A percentile compares a stretch with the other conserved stretches of the same genome.
Evolutionary conservation across 2,888 invertebrate genomes (phyloP).

Genomic region (Sphecodes monilicornis): DNA sequence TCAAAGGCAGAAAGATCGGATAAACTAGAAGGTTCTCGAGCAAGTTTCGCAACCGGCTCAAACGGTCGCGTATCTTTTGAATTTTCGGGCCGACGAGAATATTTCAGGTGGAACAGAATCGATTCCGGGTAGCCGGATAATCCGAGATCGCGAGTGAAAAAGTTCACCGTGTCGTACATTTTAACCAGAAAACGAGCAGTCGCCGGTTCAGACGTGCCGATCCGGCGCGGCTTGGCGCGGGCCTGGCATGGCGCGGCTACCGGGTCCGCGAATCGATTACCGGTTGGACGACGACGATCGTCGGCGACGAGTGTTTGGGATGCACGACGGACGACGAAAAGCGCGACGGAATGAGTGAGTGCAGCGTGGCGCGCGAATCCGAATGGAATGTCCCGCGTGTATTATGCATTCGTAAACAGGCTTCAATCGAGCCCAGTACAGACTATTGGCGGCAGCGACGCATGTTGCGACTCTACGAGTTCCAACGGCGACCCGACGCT

Average conservation of each 20-base stretch:
- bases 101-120: neutral
- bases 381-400: conserved; percentile 74
- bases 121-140: conserved; percentile 1
- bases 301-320: conserved; percentile 62
- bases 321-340: conserved; percentile 72
- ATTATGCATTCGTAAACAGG: conserved; percentile 78
- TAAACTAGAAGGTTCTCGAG: neutral
- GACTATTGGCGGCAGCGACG: conserved; percentile 44
- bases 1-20: neutral
- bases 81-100: neutral
- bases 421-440: conserved; percentile 49
- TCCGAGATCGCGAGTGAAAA: conserved; percentile 7
- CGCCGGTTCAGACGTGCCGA: conserved; percentile 1
- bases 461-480: conserved; percentile 42
- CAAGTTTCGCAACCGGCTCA: neutral
- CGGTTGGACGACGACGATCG: conserved; percentile 49
- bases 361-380: conserved; percentile 62
- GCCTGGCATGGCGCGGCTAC: neutral
- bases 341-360: conserved; percentile 74
- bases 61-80: neutral
- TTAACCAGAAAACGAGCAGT: conserved; percentile 12
- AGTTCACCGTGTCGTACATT: conserved; percentile 6
- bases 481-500: conserved; percentile 28
- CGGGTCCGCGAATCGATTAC: conserved; percentile 53
- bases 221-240: neutral